phyloP scores from a whole-genome alignment of 53 echinoderm and acorn worm genomes.

The Astropecten irregularis region DNA sequence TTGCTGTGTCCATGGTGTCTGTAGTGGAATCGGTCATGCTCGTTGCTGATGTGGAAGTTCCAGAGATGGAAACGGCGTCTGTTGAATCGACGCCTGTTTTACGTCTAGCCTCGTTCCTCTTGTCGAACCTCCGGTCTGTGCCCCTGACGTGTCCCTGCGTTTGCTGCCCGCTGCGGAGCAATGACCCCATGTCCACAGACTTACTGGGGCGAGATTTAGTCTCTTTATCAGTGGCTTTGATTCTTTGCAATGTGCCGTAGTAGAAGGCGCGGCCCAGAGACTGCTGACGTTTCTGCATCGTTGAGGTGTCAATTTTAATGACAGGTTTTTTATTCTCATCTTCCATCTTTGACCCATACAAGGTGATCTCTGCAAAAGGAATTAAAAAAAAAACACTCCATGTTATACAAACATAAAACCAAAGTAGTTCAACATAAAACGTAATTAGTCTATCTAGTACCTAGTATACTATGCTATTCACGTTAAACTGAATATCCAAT shows the following conservation, averaged over 20 bases:
- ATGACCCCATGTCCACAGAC: background rate
- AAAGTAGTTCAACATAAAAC: too few relatives aligned
- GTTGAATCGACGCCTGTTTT: background rate
- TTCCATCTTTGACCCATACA: background rate
- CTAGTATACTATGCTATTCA: too few relatives aligned
- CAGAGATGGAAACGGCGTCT: constrained; percentile 9
- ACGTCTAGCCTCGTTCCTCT: constrained; percentile 10
- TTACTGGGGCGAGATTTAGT: background rate
- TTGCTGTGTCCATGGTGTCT: background rate
- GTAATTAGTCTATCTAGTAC: too few relatives aligned
- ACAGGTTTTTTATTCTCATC: background rate
- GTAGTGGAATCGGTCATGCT: constrained; percentile 12
- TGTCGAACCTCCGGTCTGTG: background rate
- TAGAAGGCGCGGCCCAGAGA: constrained; percentile 32
- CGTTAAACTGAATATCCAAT: too few relatives aligned
- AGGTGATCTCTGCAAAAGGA: constrained; percentile 13
- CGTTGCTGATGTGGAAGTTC: constrained; percentile 26
- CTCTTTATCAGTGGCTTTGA: background rate
- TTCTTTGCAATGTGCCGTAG: constrained; percentile 31
- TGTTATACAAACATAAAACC: too few relatives aligned
- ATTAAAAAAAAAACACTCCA: background rate
- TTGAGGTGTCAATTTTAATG: background rate
- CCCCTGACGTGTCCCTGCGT: background rate
- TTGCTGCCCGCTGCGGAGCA: background rate
- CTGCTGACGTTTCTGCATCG: constrained; percentile 29